Percentiles rank a stretch among this genome's conserved stretches.
Evolutionary conservation across 1,140 invertebrate species (phyloP).

Genomic region (Daktulosphaira vitifoliae): DNA sequence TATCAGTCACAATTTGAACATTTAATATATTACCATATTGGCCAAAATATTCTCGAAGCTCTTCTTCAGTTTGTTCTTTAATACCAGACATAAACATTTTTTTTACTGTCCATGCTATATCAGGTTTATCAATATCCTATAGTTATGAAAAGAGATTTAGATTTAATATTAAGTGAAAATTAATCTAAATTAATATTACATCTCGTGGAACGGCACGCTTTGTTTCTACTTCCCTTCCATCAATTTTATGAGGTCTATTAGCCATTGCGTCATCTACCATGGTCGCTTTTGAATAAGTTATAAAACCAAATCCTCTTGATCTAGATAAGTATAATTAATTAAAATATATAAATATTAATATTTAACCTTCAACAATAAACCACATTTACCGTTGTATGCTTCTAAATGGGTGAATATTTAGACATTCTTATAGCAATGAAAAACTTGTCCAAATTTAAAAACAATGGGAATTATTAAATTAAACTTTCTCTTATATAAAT

Average conservation of each 20-base stretch:
- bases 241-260: constrained; percentile 69
- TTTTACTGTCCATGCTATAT: constrained; percentile 87
- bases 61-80: constrained; percentile 81
- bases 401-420: too few relatives aligned
- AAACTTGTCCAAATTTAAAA: too few relatives aligned
- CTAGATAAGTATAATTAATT: constrained; percentile 42
- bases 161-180: not conserved
- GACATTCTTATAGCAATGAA: too few relatives aligned
- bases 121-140: constrained; percentile 79
- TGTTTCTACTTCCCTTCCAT: constrained; percentile 84
- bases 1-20: constrained; percentile 83
- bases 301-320: constrained; percentile 92
- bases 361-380: too few relatives aligned
- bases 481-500: too few relatives aligned
- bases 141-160: constrained; percentile 15
- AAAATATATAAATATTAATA: too few relatives aligned
- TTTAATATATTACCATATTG: constrained; percentile 76
- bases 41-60: constrained; percentile 74
- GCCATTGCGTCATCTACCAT: constrained; percentile 93
- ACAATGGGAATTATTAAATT: too few relatives aligned
- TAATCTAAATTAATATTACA: constrained; percentile 35
- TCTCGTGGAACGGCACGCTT: constrained; percentile 86
- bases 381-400: too few relatives aligned
- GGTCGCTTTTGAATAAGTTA: constrained; percentile 79
- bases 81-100: constrained; percentile 91